Evolutionary conservation across 1,140 invertebrate genomes (phyloP), one percentile per base, ranked within the genome.

Genomic region (Drosophila malerkotliana): DNA sequence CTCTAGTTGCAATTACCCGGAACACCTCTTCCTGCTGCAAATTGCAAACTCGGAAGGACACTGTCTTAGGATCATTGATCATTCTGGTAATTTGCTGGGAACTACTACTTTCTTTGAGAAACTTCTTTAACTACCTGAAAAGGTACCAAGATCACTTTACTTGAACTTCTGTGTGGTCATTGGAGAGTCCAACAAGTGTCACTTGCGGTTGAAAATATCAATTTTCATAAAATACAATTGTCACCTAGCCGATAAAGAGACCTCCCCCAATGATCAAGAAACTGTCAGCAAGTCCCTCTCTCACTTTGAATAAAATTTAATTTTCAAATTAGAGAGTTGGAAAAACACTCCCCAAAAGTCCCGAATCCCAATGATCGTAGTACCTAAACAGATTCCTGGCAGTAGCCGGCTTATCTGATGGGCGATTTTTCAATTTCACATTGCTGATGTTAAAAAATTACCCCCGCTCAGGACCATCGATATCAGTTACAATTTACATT

Each of bases 401-500:
- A 68, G 59, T 64, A 28, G 63, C 14, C 21, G 37, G 14, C 64
- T 88, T 88, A 88, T 88, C 83, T 88, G 72, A 76, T 79, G 10
- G 39, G 72, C 79, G 82, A 88, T 88, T 88, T 79, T 88, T 88
- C 83, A 88, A 79, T 85, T 82, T 85, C 83, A 76, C 57, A 54
- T 58, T 44, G 57, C 45, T 74, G 83, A 88, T 79, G 79, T 88
- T 83, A 84, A 88, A 55, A 88, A 88, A 88, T 88, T 61, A 55
- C 37, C 54, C 47, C 68, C 26, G 48, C 41, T 14, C 41, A 14
- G 41, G 14, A 6, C 24, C 61, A 58, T 59, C 68, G 66, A 76
- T 84, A 85, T 79, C 80, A 73, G 76, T 79, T 84, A 84, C 79
- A 52, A 88, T 88, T 88, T 85, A 85, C 82, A 85, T 85, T 78